These are phyloP conservation scores for Alces alces DNA, from an alignment of 2,113 vertebrate species.

Conservation along the genomic window DNA sequence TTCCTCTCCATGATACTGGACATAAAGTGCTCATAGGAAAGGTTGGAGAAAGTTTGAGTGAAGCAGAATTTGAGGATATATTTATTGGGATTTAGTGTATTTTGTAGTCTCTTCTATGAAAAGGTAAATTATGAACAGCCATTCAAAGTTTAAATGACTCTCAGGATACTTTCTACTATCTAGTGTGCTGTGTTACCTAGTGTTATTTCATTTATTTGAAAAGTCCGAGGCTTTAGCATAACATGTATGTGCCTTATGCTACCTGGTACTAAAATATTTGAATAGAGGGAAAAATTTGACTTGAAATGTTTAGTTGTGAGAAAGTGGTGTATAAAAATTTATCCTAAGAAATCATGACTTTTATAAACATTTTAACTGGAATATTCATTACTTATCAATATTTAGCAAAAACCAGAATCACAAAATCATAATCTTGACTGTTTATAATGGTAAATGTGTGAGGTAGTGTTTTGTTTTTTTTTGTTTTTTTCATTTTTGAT, in stretches of 20 bases:
- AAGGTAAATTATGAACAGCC: neutral
- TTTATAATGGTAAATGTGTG: neutral
- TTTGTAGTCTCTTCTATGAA: neutral
- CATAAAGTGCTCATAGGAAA: neutral
- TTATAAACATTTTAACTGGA: neutral
- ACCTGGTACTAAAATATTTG: neutral
- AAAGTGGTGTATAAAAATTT: neutral
- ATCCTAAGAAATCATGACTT: neutral
- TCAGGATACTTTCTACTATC: no score
- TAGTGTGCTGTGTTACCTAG: neutral
- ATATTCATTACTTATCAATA: neutral
- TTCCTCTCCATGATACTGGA: neutral
- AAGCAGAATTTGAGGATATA: neutral
- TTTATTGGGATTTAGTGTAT: neutral
- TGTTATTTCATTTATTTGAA: neutral
- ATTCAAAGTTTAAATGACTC: neutral
- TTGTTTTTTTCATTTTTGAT: neutral
- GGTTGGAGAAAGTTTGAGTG: neutral
- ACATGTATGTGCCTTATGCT: neutral
- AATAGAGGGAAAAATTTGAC: neutral
- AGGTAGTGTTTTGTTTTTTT: neutral
- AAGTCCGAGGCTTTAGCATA: neutral
- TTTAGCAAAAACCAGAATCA: neutral
- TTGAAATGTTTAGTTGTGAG: neutral
- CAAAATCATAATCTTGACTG: neutral